A percentile compares a stretch with the other conserved stretches of the same genome.
phyloP scores from a whole-genome alignment of 2,797 vertebrate genomes.

The Neomorphus geoffroyi region DNA sequence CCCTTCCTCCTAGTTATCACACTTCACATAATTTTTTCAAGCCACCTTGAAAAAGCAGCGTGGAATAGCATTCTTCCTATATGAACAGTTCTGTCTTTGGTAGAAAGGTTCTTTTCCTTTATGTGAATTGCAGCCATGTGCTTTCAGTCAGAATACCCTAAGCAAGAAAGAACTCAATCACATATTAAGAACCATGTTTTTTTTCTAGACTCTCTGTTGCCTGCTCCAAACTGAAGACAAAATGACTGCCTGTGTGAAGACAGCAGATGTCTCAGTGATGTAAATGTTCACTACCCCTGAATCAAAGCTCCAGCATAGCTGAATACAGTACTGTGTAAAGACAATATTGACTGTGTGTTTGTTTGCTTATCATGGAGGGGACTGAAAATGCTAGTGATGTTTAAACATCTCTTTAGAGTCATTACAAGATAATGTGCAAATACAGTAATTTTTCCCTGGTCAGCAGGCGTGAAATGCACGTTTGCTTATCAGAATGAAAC shows the following conservation, averaged over 20 bases:
- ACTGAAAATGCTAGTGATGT: not conserved
- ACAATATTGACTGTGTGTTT: constrained; percentile 25
- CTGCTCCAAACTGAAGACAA: constrained; percentile 1
- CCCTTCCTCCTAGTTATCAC: not conserved
- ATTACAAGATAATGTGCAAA: constrained; percentile 42
- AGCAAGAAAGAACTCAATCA: not conserved
- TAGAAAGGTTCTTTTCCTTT: not conserved
- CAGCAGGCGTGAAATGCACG: constrained; percentile 12
- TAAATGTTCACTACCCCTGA: not conserved
- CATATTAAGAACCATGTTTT: not conserved
- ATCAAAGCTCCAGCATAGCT: not conserved
- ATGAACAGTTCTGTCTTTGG: not conserved
- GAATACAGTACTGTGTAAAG: not conserved
- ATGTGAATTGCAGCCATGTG: not conserved
- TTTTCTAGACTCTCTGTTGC: not conserved
- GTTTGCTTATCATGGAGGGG: constrained; percentile 20
- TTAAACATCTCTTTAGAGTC: constrained; percentile 22
- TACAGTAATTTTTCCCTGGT: constrained; percentile 12
- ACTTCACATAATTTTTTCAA: not conserved
- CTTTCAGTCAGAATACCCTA: not conserved
- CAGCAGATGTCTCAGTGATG: constrained; percentile 16
- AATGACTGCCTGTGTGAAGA: constrained; percentile 41
- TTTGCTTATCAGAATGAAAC: constrained; percentile 42
- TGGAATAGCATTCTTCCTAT: not conserved
- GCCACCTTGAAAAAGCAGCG: constrained; percentile 1